Percentiles rank a stretch among this genome's conserved stretches.
Evolutionary conservation across 2,888 invertebrate genomes (phyloP).

Genomic region (Urechis unicinctus): DNA sequence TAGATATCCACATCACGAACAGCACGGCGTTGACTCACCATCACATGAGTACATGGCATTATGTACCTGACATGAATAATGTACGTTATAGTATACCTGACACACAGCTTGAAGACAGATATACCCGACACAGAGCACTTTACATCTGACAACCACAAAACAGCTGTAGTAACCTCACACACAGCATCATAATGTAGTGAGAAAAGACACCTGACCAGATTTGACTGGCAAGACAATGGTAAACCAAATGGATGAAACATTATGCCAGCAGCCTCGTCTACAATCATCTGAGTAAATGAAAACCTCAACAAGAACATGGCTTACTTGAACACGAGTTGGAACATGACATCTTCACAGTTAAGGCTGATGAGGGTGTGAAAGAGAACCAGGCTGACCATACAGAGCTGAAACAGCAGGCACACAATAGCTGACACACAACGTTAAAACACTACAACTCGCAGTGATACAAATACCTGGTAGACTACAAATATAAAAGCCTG

Average conservation of each 20-base stretch:
- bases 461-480: too few relatives aligned
- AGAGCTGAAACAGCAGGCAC: slow-evolving; percentile 55
- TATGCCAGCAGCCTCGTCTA: too few relatives aligned
- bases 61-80: slow-evolving; percentile 70
- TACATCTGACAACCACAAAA: neutral
- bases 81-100: neutral
- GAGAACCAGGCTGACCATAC: slow-evolving; percentile 80
- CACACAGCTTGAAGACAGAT: neutral
- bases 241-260: too few relatives aligned
- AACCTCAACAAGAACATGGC: slow-evolving; percentile 12
- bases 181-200: too few relatives aligned
- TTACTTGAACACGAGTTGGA: slow-evolving; percentile 71
- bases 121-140: neutral
- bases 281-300: too few relatives aligned
- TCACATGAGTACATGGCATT: slow-evolving; percentile 71
- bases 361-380: slow-evolving; percentile 85
- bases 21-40: slow-evolving; percentile 70
- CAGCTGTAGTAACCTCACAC: too few relatives aligned
- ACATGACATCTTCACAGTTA: slow-evolving; percentile 93
- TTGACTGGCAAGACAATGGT: too few relatives aligned
- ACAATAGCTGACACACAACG: too few relatives aligned
- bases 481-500: too few relatives aligned
- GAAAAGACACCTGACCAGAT: too few relatives aligned
- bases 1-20: slow-evolving; percentile 68
- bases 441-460: too few relatives aligned